Evolutionary conservation across 1,140 invertebrate species (phyloP).

Genomic region (Monomorium pharaonis): DNA sequence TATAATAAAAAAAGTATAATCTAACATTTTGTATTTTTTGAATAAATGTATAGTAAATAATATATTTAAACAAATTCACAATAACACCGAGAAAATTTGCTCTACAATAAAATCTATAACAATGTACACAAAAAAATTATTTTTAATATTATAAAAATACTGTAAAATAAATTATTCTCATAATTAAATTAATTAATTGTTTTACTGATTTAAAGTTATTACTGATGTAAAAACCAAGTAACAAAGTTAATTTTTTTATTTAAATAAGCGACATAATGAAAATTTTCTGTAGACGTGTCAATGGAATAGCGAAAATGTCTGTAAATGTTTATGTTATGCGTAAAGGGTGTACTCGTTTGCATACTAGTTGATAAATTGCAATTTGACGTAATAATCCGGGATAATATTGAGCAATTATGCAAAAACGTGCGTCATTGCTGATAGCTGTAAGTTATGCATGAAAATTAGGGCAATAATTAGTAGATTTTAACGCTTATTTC

Average conservation of each 20-base stretch:
- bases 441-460: conserved; percentile 48
- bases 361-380: conserved; percentile 57
- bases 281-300: conserved; percentile 12
- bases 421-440: conserved; percentile 54
- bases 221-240: not conserved
- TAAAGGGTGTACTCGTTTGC: conserved; percentile 45
- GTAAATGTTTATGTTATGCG: conserved; percentile 34
- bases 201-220: too few relatives aligned
- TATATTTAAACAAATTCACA: not conserved
- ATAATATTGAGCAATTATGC: conserved; percentile 58
- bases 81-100: too few relatives aligned
- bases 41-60: not conserved
- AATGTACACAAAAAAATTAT: not conserved
- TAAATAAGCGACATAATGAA: not conserved
- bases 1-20: not conserved
- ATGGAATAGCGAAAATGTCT: not conserved
- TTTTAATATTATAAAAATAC: not conserved
- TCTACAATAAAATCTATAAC: conserved; percentile 24
- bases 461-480: conserved; percentile 37
- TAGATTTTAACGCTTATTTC: conserved; percentile 51
- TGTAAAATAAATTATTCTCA: not conserved
- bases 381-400: conserved; percentile 51
- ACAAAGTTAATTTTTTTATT: not conserved
- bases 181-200: not conserved
- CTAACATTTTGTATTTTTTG: not conserved